Percentiles rank a stretch among this genome's conserved stretches.
phyloP scores from a whole-genome alignment of 2,797 vertebrate species.

The Diplodus puntazzo region DNA sequence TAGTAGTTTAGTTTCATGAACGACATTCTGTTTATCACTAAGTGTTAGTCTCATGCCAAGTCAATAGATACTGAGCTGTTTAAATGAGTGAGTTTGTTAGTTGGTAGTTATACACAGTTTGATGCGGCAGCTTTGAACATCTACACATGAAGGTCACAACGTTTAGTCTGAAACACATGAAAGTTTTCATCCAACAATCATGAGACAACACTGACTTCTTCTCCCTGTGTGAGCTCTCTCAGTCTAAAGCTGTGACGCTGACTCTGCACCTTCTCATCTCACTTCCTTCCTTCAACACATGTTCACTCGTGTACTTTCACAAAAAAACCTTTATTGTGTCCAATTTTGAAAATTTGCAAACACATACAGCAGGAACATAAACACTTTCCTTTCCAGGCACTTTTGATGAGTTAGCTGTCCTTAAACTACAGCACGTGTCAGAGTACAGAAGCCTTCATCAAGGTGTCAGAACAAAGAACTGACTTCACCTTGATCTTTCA shows the following conservation, averaged over 20 bases:
- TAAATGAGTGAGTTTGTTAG: conserved; percentile 2
- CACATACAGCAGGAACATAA: background rate
- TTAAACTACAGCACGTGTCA: background rate
- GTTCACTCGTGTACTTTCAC: too few species aligned
- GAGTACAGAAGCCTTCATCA: background rate
- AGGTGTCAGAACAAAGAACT: too few species aligned
- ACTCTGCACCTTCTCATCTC: background rate
- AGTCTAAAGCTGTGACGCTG: conserved; percentile 39
- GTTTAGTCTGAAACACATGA: background rate
- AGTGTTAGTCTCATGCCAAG: background rate
- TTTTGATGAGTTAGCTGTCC: too few species aligned
- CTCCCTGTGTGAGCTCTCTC: background rate
- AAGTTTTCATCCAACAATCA: background rate
- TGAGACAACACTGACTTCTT: background rate
- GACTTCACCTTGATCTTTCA: too few species aligned
- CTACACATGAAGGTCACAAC: background rate
- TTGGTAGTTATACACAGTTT: conserved; percentile 7
- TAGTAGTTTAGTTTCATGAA: conserved; percentile 1
- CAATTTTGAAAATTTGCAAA: background rate
- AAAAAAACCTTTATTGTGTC: background rate
- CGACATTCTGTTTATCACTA: background rate
- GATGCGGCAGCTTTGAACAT: background rate
- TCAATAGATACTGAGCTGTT: background rate
- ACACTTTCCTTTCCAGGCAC: background rate
- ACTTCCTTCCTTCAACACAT: background rate